A percentile compares a stretch with the other conserved stretches of the same genome.
Evolutionary conservation across 2,888 invertebrate genomes (phyloP).

Genomic region (Cantharis flavilabris): DNA sequence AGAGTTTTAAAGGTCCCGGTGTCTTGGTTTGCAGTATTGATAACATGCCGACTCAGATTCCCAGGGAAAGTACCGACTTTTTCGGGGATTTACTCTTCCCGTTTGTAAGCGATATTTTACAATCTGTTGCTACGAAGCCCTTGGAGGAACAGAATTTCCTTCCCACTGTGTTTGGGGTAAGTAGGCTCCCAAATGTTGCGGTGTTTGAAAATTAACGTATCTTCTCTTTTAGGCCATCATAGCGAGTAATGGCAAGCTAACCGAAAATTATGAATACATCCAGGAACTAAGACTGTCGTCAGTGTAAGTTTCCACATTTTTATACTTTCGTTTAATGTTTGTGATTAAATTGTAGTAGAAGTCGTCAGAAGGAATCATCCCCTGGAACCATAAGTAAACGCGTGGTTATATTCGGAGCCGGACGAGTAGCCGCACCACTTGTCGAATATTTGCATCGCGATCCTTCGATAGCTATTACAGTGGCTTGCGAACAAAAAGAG

Average conservation of each 20-base stretch:
- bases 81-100: constrained; percentile 94
- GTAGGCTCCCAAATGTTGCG: not conserved
- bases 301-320: constrained; percentile 40
- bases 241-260: constrained; percentile 91
- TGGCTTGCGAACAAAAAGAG: constrained; percentile 71
- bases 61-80: constrained; percentile 95
- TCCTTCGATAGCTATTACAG: constrained; percentile 77
- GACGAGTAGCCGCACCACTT: constrained; percentile 87
- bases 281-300: constrained; percentile 74
- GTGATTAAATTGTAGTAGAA: constrained; percentile 37
- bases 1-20: constrained; percentile 95
- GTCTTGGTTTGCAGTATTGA: constrained; percentile 99
- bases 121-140: constrained; percentile 79
- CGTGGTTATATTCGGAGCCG: constrained; percentile 92
- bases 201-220: not conserved
- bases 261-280: constrained; percentile 94
- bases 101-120: constrained; percentile 85
- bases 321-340: not conserved
- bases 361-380: constrained; percentile 42
- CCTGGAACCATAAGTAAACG: constrained; percentile 57
- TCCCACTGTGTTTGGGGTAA: constrained; percentile 71
- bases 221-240: constrained; percentile 81
- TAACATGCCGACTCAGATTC: constrained; percentile 99
- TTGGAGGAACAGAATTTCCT: constrained; percentile 78
- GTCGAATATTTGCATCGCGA: constrained; percentile 92